Base-by-base conservation (phyloP, 2,797 vertebrate genomes). In the Labeo calbasu region DNA sequence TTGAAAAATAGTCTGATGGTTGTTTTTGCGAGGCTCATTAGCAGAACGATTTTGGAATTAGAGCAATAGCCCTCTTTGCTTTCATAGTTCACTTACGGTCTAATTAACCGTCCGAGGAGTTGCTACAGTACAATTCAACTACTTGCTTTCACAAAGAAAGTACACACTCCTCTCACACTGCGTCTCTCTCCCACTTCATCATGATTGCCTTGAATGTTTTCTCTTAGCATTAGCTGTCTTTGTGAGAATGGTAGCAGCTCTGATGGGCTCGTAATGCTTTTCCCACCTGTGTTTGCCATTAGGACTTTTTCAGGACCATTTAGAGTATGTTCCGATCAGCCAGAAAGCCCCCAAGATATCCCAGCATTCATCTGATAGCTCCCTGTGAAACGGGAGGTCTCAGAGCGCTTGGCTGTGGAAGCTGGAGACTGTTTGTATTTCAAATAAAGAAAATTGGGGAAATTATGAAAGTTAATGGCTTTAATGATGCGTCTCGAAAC, bases 301-400 rank as follows among this genome's bases (percentile, higher is more conserved):
- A 90, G 86, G 77, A 83, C 61, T 90, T 91, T 92, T 93, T 91
- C 88, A 89, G 91, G 90, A 91, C 92, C 91, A 92, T 93, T 94
- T 92, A 88, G 82, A 65, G 80, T 82, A 88, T 85, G 85, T 83
- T 73, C 51, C 32, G 76, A 86, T 82, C 71, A 84, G 83, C 85
- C 77, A 89, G 88, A 90, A 91, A 83, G 82, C 86, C 71, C 79
- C 78, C 36, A 78, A 81, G 88, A 85, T 84, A 87, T 88, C 88
- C 84, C 83, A 73, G 80, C 73, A 87, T 91, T 89, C 89, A 91
- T 91, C 91, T 90, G 87, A 85, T 88, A 91, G 86, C 90, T 86
- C 78, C 71, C 72, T 50, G 53, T 72, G 72, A 89, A 90, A 80
- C 71, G 48, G 69, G 85, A 85, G 84, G 90, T 89, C 91, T 91